Conservation (phyloP, 92 coral and sea anemone species). For the Epizoanthus fatuus region DNA sequence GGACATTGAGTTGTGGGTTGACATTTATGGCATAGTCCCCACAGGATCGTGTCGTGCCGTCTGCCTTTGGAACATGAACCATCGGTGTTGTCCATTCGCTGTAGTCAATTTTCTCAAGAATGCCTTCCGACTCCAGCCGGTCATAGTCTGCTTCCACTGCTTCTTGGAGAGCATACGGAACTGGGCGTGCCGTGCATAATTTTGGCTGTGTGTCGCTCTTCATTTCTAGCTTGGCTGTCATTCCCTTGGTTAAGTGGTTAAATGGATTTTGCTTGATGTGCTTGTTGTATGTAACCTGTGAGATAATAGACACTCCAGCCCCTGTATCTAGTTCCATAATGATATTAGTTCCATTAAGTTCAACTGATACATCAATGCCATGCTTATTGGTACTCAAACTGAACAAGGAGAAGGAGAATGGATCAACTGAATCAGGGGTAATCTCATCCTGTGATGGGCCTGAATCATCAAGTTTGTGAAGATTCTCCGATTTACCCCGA, state of each 20-base stretch:
- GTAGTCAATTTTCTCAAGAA: conserved; percentile 44
- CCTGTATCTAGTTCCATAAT: conserved; percentile 60
- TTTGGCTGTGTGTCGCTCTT: conserved; percentile 46
- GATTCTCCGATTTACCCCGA: neutral
- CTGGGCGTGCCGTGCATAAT: conserved; percentile 50
- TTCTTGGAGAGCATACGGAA: conserved; percentile 45
- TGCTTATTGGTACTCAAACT: conserved; percentile 6
- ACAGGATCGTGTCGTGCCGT: conserved; percentile 53
- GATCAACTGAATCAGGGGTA: neutral
- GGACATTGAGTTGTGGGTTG: conserved; percentile 66
- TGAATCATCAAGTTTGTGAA: conserved; percentile 1
- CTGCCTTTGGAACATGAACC: conserved; percentile 57
- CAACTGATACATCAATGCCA: conserved; percentile 38
- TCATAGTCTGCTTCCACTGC: conserved; percentile 42
- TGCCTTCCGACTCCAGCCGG: conserved; percentile 42
- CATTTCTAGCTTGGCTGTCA: conserved; percentile 40
- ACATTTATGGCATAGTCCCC: conserved; percentile 48
- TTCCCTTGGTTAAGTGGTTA: too few relatives aligned
- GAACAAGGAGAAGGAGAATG: neutral
- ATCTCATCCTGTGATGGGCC: neutral
- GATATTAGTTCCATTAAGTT: conserved; percentile 25
- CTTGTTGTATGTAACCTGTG: conserved; percentile 35
- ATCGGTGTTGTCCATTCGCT: conserved; percentile 60
- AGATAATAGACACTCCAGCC: conserved; percentile 49
- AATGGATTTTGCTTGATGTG: conserved; percentile 29